Evolutionary conservation across 23 tunicate species (phyloP), one percentile per base, ranked within the genome.

Genomic region (Phallusia fumigata): DNA sequence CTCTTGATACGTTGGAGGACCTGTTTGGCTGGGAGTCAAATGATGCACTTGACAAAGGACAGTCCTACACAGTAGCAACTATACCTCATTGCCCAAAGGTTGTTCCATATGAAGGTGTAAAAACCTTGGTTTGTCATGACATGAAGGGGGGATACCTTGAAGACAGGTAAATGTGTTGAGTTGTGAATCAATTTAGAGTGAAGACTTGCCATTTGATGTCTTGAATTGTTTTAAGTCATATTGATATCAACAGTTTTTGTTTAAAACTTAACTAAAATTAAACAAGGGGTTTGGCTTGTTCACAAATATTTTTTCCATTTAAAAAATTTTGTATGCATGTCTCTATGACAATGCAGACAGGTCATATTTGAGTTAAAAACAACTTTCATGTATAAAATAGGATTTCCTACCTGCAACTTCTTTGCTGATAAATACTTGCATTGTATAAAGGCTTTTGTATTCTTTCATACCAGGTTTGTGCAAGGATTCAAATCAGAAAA

Each of bases 121-220:
- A 83, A 34, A 83, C 88, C 24, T 32, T 94, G 83, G 83, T 89
- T 0, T 89, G 94, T 58, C 98, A 94, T 86, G 98, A 94, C 64
- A 89, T 94, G 94, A 83, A 45, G 30, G 94, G 94, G 6, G 90
- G 90, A 47, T 94, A 94, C 79, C 26, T 89, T 34, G 81, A 79
- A 35, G 98, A 94, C 88, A 94, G 98, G 97, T 88, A 47, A 0
- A 6, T 36, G n/a, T n/a, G n/a, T n/a, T n/a, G n/a, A n/a, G n/a
- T n/a, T n/a, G n/a, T n/a, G n/a, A n/a, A n/a, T n/a, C n/a, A n/a
- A n/a, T n/a, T n/a, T n/a, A n/a, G n/a, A n/a, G n/a, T n/a, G n/a
- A n/a, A n/a, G n/a, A n/a, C n/a, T n/a, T n/a, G n/a, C n/a, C n/a
- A n/a, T n/a, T n/a, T n/a, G n/a, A n/a, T n/a, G n/a, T n/a, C n/a